Base-by-base conservation (phyloP, 2,113 vertebrate genomes). In the Corvus moneduloides region DNA sequence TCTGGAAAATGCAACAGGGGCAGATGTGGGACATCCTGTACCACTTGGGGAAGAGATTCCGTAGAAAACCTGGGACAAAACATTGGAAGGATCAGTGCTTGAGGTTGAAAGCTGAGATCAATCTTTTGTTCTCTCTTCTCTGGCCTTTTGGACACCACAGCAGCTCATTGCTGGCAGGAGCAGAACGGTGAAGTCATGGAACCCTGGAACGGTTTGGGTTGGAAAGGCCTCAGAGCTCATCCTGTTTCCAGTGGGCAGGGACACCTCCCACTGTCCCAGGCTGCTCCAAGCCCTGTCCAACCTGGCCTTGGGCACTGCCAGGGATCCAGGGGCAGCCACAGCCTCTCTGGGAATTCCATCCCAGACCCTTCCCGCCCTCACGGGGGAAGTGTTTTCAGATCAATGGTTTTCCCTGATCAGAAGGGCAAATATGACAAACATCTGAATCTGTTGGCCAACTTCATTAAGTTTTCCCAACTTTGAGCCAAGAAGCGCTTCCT, bases 161-260 rank as follows among this genome's bases (percentile, higher is more conserved):
- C 49, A 33, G 19, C 49, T 55, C 2, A 0, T 3, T 8, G 1
- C 1, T 12, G 7, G 49, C 41, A 69, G 56, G 51, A 56, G 85
- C 41, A 88, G 32, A 20, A 15, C 24, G 2, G 2, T 32, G 59
- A 9, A 11, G 2, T 1, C 43, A 33, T 1, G 8, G 33, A 84
- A 4, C 15, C 26, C 24, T 30, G n/a, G 28, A 3, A 4, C 0
- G 49, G 49, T 21, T 77, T 37, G 84, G 37, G 46, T 5, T 30
- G 55, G 26, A 28, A 11, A 37, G 44, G 32, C 9, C 22, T 10
- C 2, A 4, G 52, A 51, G 8, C 7, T 17, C 19, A 5, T 18
- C n/a, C 44, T 23, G 27, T 16, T 20, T 4, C 33, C 48, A 18
- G 9, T 41, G 4, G 69, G 52, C 83, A 87, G 75, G 41, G 58